phyloP scores from a whole-genome alignment of 2,888 invertebrate species.

The Amphipyra tragopoginis region DNA sequence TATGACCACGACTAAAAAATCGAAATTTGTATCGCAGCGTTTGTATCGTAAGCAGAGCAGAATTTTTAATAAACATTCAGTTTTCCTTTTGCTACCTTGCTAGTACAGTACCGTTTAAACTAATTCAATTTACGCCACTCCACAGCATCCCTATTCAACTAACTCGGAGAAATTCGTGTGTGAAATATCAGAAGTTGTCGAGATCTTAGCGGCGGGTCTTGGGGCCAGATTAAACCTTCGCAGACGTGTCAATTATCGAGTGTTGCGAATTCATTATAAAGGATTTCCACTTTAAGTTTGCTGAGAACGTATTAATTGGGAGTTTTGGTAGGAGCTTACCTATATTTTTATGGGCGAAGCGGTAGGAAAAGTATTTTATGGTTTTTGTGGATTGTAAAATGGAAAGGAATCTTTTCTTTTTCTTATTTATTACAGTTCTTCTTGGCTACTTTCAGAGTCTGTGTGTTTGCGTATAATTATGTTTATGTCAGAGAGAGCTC shows the following conservation, averaged over 20 bases:
- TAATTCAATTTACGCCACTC: slow-evolving; percentile 60
- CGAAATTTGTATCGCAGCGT: too few relatives aligned
- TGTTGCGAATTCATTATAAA: slow-evolving; percentile 74
- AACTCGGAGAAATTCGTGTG: slow-evolving; percentile 73
- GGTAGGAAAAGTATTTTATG: not conserved
- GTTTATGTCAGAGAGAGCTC: too few relatives aligned
- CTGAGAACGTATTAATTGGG: slow-evolving; percentile 44
- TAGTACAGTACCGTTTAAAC: not conserved
- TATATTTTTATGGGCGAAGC: slow-evolving; percentile 27
- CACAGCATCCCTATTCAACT: slow-evolving; percentile 43
- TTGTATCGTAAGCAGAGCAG: too few relatives aligned
- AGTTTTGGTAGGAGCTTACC: slow-evolving; percentile 27
- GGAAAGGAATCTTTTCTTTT: not conserved
- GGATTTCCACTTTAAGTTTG: slow-evolving; percentile 49
- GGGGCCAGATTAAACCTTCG: slow-evolving; percentile 68
- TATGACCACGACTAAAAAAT: too few relatives aligned
- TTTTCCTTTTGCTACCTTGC: too few relatives aligned
- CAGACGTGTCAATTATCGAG: slow-evolving; percentile 79
- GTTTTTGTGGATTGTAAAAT: not conserved
- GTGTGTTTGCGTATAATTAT: too few relatives aligned
- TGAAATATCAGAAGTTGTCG: slow-evolving; percentile 82
- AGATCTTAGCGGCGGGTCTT: slow-evolving; percentile 70
- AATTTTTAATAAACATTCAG: too few relatives aligned
- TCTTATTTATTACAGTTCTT: not conserved
- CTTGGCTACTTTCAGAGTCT: too few relatives aligned